Evolutionary conservation across 2,888 invertebrate species (phyloP).

Genomic region (Agriotes lineatus): DNA sequence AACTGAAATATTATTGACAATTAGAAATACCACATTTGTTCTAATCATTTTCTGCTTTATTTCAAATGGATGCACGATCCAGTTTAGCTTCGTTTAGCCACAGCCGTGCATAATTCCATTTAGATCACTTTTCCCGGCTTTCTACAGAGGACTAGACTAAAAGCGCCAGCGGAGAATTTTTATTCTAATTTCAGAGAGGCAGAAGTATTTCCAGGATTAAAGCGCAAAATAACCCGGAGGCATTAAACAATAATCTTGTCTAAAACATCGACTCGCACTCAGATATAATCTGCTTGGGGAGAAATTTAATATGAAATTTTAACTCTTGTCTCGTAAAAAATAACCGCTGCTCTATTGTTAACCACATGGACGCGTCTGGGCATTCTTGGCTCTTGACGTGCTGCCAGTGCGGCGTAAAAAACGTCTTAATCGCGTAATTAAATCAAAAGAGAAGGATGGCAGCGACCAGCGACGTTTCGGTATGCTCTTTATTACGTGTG

Average conservation of each 20-base stretch:
- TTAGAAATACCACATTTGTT: too few species aligned
- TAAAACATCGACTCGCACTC: conserved; percentile 38
- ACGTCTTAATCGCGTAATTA: conserved; percentile 38
- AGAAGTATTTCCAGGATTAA: conserved; percentile 28
- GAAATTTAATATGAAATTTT: conserved; percentile 38
- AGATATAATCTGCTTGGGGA: conserved; percentile 36
- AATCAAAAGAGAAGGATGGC: conserved; percentile 25
- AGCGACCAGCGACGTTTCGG: neutral
- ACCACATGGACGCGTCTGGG: conserved; percentile 15
- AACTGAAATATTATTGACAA: too few species aligned
- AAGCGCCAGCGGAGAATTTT: conserved; percentile 23
- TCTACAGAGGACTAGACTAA: conserved; percentile 16
- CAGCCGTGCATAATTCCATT: conserved; percentile 16
- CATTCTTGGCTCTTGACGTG: conserved; percentile 31
- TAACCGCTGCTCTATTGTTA: conserved; percentile 34
- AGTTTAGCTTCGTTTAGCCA: neutral
- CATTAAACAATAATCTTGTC: conserved; percentile 40
- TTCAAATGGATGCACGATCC: too few species aligned
- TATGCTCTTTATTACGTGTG: too few species aligned
- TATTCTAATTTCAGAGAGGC: conserved; percentile 24
- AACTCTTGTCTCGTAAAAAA: conserved; percentile 35
- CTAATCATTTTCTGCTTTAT: too few species aligned
- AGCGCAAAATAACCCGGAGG: conserved; percentile 25
- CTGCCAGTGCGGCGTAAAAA: conserved; percentile 32
- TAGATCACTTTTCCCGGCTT: conserved; percentile 20